A percentile compares a stretch with the other conserved stretches of the same genome.
Conservation (phyloP, 2,113 vertebrate species). For the Antechinus flavipes region DNA sequence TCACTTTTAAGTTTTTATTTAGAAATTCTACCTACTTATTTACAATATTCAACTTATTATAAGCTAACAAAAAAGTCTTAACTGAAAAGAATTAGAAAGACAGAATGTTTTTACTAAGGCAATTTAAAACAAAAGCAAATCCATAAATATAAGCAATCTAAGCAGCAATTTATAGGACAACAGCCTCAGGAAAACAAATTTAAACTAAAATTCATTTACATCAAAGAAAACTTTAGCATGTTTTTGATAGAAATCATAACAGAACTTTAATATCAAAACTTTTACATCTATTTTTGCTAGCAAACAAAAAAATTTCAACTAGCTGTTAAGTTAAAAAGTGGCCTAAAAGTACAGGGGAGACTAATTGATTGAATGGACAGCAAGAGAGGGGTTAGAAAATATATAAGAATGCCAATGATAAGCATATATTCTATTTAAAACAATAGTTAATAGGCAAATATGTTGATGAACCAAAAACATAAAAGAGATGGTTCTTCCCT, state of each 20-base stretch:
- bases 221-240: background rate
- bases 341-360: background rate
- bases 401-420: background rate
- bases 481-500: background rate
- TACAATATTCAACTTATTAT: background rate
- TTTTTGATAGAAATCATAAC: background rate
- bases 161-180: background rate
- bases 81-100: background rate
- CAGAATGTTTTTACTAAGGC: background rate
- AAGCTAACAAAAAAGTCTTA: background rate
- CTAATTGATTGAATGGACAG: background rate
- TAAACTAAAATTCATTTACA: background rate
- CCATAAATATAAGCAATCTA: background rate
- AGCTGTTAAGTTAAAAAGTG: background rate
- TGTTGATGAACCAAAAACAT: background rate
- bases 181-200: background rate
- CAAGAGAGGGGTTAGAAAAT: background rate
- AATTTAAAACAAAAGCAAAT: background rate
- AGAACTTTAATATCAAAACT: background rate
- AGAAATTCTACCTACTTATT: background rate
- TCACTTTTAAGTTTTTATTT: background rate
- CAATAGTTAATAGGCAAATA: background rate
- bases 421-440: background rate
- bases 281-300: background rate
- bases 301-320: background rate